These are phyloP conservation scores for Anguilla obscura DNA, from an alignment of 2,797 vertebrate species.

Conservation along the genomic window DNA sequence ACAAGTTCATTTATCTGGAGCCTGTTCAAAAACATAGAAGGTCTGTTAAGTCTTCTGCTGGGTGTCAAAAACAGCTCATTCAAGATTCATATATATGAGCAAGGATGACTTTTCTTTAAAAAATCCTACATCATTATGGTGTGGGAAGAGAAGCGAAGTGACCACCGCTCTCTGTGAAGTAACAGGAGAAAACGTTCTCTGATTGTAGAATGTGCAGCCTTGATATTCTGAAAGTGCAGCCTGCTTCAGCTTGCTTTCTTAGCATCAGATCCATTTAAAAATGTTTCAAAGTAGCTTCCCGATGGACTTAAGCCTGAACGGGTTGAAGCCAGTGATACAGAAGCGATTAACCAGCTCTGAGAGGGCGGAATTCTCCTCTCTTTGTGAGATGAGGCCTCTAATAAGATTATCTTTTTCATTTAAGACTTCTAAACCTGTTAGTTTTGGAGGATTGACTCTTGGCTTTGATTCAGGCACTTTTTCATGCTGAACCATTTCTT, in stretches of 20 bases:
- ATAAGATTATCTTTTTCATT: slow-evolving; percentile 73
- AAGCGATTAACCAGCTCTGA: slow-evolving; percentile 64
- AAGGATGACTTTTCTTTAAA: neutral
- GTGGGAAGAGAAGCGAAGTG: neutral
- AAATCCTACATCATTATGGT: neutral
- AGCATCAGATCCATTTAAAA: neutral
- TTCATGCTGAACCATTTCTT: slow-evolving; percentile 53
- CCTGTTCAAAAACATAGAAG: neutral
- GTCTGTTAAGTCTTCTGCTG: neutral
- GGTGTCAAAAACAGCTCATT: neutral
- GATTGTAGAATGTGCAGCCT: neutral
- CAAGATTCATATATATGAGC: neutral
- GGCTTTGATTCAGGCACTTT: slow-evolving; percentile 63
- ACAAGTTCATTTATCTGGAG: neutral
- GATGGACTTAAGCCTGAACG: slow-evolving; percentile 37
- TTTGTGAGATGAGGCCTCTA: slow-evolving; percentile 63
- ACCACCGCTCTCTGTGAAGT: neutral
- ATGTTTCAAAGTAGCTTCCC: neutral
- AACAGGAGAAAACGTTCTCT: neutral
- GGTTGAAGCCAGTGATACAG: slow-evolving; percentile 60
- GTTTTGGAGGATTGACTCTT: slow-evolving; percentile 71
- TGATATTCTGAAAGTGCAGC: neutral
- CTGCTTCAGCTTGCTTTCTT: neutral
- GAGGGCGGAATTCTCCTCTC: slow-evolving; percentile 58
- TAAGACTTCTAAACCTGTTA: slow-evolving; percentile 74